Evolutionary conservation across 2,797 vertebrate genomes (phyloP).

Genomic region (Sus cebifrons): DNA sequence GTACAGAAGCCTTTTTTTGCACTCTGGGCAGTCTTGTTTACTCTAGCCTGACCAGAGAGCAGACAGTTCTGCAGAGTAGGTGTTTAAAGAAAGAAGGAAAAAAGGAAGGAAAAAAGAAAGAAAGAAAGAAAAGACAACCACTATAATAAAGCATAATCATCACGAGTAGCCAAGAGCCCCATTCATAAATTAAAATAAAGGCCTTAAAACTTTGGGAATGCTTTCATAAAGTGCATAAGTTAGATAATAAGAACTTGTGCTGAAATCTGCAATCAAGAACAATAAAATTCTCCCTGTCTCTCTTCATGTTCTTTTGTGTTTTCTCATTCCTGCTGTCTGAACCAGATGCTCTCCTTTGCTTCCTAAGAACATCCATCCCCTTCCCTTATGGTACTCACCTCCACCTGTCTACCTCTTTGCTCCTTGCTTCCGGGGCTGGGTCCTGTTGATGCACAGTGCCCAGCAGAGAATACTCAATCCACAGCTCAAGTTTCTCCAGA

Average conservation of each 20-base stretch:
- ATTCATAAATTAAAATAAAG: constrained; percentile 70
- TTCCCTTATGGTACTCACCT: neutral
- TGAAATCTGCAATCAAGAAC: constrained; percentile 49
- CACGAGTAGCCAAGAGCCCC: constrained; percentile 6
- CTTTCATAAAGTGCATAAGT: constrained; percentile 68
- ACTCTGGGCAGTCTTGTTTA: neutral
- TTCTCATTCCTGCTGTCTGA: neutral
- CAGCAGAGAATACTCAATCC: neutral
- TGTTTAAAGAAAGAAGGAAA: neutral
- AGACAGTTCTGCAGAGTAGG: neutral
- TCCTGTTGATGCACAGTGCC: neutral
- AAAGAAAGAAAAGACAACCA: neutral
- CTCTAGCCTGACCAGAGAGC: neutral
- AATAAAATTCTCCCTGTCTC: constrained; percentile 72
- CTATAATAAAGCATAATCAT: constrained; percentile 41
- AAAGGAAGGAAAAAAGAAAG: neutral
- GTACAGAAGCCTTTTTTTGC: neutral
- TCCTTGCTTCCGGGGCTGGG: neutral
- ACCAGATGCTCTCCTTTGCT: neutral
- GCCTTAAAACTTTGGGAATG: neutral
- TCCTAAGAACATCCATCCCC: no score
- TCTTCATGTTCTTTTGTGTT: constrained; percentile 67
- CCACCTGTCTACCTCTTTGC: neutral
- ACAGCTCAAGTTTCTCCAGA: neutral
- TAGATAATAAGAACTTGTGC: constrained; percentile 30